Evolutionary conservation across 2,888 invertebrate species (phyloP).

Genomic region (Drosophila crucigera): DNA sequence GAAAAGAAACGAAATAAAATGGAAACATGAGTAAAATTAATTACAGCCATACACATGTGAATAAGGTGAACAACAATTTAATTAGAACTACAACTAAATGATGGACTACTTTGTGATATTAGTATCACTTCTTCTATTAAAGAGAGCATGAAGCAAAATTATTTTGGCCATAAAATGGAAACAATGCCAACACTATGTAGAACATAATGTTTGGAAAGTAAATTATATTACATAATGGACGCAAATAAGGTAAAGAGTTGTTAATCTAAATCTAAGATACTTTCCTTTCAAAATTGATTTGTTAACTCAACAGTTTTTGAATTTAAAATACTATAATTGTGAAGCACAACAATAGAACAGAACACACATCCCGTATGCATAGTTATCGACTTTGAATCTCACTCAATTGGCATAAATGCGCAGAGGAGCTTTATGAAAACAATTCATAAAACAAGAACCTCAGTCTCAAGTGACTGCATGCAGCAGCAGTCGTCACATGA

Average conservation of each 20-base stretch:
- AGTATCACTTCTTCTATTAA: background rate
- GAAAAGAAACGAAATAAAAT: slow-evolving; percentile 10
- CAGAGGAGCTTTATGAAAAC: slow-evolving; percentile 7
- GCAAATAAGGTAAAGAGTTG: background rate
- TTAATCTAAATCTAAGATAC: background rate
- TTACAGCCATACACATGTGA: background rate
- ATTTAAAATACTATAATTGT: background rate
- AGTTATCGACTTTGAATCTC: slow-evolving; percentile 7
- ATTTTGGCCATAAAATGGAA: background rate
- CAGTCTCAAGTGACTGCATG: slow-evolving; percentile 39
- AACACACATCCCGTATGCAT: background rate
- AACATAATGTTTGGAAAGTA: background rate
- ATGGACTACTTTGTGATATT: background rate
- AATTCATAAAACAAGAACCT: slow-evolving; percentile 21
- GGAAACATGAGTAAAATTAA: slow-evolving; percentile 20
- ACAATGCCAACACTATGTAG: background rate
- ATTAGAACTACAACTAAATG: background rate
- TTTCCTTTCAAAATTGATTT: background rate
- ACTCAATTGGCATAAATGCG: slow-evolving; percentile 14
- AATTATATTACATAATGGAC: background rate
- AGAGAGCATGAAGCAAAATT: background rate
- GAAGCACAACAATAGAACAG: background rate
- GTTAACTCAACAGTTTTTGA: background rate
- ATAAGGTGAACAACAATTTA: background rate
- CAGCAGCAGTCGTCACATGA: slow-evolving; percentile 35